Base-by-base conservation (phyloP, 2,113 vertebrate genomes). In the Nicator chloris region DNA sequence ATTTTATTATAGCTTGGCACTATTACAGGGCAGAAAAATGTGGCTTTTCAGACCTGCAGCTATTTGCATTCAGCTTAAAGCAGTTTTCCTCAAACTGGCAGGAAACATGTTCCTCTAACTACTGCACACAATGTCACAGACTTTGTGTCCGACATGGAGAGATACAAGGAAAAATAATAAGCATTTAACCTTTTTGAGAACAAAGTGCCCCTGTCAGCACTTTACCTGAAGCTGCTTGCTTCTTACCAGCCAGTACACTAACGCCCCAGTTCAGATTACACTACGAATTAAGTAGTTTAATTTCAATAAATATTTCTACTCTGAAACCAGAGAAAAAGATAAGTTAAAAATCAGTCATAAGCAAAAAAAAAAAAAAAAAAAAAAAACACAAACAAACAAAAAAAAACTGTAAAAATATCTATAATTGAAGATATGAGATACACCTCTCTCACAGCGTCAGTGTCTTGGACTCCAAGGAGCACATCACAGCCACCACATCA, bases 61-160 rank as follows among this genome's bases (percentile, higher is more conserved):
- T 69, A 21, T 22, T 42, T 45, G 44, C 59, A 20, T 37, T 35
- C 60, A 72, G 7, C 19, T 59, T 69, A 14, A 44, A 4, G 40
- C 42, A 91, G 20, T 19, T 33, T 35, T 30, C 30, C 33, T 45
- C 21, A 83, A 18, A 63, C 7, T 33, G 10, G 16, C 8, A 23
- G 30, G 70, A 76, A 59, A 86, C 4, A 11, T 0, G 0, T 45
- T 61, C 18, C 47, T 51, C 24, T 51, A 27, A 53, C 33, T 59
- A 4, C 11, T 45, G 47, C 56, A 57, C 19, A 30, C n/a, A 31
- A 6, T 6, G 16, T 8, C 81, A 47, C 1, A 47, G 13, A 11
- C 73, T 4, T 11, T 1, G 24, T 4, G 23, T 15, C 35, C 1
- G 0, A 22, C 31, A 7, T 0, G 1, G 53, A 17, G 45, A 27